phyloP scores from a whole-genome alignment of 92 coral and sea anemone species.

The Siderastrea siderea region DNA sequence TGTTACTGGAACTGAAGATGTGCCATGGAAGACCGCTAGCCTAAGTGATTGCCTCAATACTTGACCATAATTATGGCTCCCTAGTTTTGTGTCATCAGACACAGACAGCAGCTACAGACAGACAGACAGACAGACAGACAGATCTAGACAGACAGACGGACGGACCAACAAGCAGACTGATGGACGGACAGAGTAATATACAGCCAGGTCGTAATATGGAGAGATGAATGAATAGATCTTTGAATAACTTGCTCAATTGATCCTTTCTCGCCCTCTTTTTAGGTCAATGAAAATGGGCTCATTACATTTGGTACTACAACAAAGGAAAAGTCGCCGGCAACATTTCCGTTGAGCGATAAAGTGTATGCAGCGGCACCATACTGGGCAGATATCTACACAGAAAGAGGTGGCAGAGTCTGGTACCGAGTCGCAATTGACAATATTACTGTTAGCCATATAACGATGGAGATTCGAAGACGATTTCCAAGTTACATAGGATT shows the following conservation, averaged over 20 bases:
- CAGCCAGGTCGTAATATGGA: too few species aligned
- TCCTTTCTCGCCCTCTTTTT: neutral
- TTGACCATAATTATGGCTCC: too few species aligned
- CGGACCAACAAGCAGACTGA: too few species aligned
- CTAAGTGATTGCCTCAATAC: too few species aligned
- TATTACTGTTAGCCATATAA: slow-evolving; percentile 49
- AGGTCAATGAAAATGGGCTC: slow-evolving; percentile 84
- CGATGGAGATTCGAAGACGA: slow-evolving; percentile 62
- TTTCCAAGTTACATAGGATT: slow-evolving; percentile 68
- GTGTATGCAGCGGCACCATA: slow-evolving; percentile 73
- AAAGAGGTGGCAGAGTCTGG: slow-evolving; percentile 85
- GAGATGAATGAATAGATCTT: too few species aligned
- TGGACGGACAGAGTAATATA: too few species aligned
- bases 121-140: too few species aligned
- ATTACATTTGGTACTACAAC: slow-evolving; percentile 65
- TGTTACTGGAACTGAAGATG: too few species aligned
- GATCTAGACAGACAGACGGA: too few species aligned
- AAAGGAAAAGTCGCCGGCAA: slow-evolving; percentile 20
- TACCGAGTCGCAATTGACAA: slow-evolving; percentile 70
- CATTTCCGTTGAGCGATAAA: slow-evolving; percentile 52
- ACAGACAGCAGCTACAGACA: too few species aligned
- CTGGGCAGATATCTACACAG: slow-evolving; percentile 92
- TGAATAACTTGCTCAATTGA: neutral
- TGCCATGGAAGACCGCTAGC: too few species aligned
- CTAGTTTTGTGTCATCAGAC: too few species aligned